Conservation (phyloP, 2,797 vertebrate species). For the Denticeps clupeoides region DNA sequence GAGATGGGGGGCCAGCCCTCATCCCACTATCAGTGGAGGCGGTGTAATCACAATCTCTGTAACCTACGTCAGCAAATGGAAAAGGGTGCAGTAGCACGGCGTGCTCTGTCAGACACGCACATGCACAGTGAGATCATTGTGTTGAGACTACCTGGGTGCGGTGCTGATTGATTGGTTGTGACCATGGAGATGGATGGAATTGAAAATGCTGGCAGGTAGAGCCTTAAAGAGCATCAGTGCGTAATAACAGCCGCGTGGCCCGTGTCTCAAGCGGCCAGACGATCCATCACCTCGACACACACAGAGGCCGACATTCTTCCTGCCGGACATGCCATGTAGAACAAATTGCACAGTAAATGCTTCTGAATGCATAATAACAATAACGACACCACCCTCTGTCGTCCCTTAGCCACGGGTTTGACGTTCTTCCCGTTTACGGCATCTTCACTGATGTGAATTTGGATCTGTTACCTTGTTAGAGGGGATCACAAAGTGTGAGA, state of each 20-base stretch:
- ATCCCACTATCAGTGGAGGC: slow-evolving; percentile 30
- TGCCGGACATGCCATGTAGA: too few species aligned
- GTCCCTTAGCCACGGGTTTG: too few species aligned
- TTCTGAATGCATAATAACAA: too few species aligned
- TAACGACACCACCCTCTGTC: too few species aligned
- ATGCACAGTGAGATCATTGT: slow-evolving; percentile 20
- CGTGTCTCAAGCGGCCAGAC: too few species aligned
- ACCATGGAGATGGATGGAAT: slow-evolving; percentile 16
- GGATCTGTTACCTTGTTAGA: background rate
- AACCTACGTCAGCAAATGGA: slow-evolving; percentile 27
- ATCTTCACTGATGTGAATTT: too few species aligned
- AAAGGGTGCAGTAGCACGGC: slow-evolving; percentile 32
- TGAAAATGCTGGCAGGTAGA: slow-evolving; percentile 8
- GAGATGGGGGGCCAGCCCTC: slow-evolving; percentile 15
- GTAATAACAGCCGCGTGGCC: background rate
- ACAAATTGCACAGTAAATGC: too few species aligned
- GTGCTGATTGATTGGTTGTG: slow-evolving; percentile 24
- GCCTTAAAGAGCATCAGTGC: slow-evolving; percentile 7
- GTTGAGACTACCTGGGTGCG: slow-evolving; percentile 13
- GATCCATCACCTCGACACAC: too few species aligned
- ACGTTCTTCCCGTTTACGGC: too few species aligned
- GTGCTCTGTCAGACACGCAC: slow-evolving; percentile 24
- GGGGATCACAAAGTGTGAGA: slow-evolving; percentile 11
- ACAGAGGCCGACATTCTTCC: too few species aligned
- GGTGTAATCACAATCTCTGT: slow-evolving; percentile 30